Base-by-base conservation (phyloP, 2,888 invertebrate genomes). In the Parochlus steinenii region DNA sequence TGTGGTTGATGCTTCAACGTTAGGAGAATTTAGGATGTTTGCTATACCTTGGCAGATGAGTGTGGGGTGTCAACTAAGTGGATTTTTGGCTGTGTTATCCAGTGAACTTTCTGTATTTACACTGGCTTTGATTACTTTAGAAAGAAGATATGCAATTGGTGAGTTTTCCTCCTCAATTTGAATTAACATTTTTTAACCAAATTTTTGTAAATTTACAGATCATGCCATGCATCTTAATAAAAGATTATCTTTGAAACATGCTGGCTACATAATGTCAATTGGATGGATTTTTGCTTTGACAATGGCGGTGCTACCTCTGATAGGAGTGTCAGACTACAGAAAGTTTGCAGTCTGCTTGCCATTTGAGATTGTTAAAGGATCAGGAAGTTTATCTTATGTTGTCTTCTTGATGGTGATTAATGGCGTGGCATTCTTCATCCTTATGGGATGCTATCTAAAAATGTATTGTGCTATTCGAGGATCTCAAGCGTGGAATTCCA, bases 381-480 rank as follows among this genome's bases (percentile, higher is more conserved):
- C 76, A 3, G 71, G 72, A 22, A 82, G 90, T 44, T 62, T 89
- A 36, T 76, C 77, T 3, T 95, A 93, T 62, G 89, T 93, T 16
- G 79, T 89, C 3, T 77, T 86, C 44, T 65, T 93, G 36, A 85
- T 97, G 67, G 67, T 81, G 41, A 74, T 92, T 51, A 97, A 95
- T 58, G 90, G 93, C 4, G 66, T 87, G 15, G 92, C 93, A 3
- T 97, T 97, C 59, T 64, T 89, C 20, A 89, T 92, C 39, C 71
- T 97, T 35, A 87, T 93, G 73, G 85, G 89, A 36, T 93, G 93
- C 58, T 95, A 95, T 56, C 65, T 90, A 40, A 90, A 90, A 61
- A 93, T 95, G 89, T 95, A 93, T 62, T 89, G 92, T 62, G 89
- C 90, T 37, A 92, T 95, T 45, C 71, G 92, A n/a, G 92, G 92